These are phyloP conservation scores for Phenganax subtilis DNA, from an alignment of 92 coral and sea anemone species.

Conservation along the genomic window DNA sequence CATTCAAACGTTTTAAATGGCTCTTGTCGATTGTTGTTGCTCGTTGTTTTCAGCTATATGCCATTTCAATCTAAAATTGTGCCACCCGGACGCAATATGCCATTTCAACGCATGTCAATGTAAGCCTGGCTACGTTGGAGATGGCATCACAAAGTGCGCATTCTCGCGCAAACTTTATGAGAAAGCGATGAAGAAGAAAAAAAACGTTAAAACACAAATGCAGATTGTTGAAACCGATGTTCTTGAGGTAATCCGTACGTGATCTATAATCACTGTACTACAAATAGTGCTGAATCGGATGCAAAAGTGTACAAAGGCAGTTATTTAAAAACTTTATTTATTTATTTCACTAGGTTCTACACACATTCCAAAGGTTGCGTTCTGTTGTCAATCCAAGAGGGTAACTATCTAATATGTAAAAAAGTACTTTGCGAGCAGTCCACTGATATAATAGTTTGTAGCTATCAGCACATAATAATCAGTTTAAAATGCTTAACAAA, in stretches of 20 bases:
- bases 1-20: too few species aligned
- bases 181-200: neutral
- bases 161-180: constrained; percentile 29
- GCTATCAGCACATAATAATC: neutral
- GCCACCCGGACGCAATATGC: constrained; percentile 32
- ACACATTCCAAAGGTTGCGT: constrained; percentile 21
- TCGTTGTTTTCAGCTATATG: constrained; percentile 14
- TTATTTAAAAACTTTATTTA: neutral
- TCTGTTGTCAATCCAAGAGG: neutral
- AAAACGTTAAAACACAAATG: neutral
- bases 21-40: too few species aligned
- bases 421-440: too few species aligned
- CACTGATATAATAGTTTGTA: too few species aligned
- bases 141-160: constrained; percentile 26
- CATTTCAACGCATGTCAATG: constrained; percentile 19
- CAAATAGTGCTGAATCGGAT: neutral
- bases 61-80: neutral
- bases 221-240: constrained; percentile 30
- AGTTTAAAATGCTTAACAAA: neutral
- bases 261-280: neutral
- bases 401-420: too few species aligned
- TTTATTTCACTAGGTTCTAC: constrained; percentile 23
- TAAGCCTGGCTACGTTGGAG: constrained; percentile 26
- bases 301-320: neutral
- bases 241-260: constrained; percentile 18